Evolutionary conservation across 2,888 invertebrate species (phyloP).

Genomic region (Phanerotoma sp.): DNA sequence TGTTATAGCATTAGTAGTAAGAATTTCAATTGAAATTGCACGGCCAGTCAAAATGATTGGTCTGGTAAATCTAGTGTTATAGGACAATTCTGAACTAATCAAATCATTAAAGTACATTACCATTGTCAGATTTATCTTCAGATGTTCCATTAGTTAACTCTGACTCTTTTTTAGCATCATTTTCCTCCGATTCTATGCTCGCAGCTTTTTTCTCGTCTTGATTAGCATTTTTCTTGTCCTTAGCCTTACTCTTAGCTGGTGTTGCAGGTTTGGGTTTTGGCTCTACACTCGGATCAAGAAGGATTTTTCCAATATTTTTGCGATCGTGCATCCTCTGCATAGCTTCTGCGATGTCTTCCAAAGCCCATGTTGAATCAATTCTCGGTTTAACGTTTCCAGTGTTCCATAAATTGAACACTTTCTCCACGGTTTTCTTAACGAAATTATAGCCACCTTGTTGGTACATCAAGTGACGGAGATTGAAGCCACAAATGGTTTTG

Average conservation of each 20-base stretch:
- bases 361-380: conserved; percentile 83
- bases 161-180: conserved; percentile 59
- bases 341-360: conserved; percentile 85
- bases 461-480: conserved; percentile 80
- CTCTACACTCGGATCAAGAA: conserved; percentile 78
- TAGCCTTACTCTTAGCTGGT: conserved; percentile 73
- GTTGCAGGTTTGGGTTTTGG: conserved; percentile 80
- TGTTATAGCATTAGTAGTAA: too few species aligned
- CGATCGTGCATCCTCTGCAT: conserved; percentile 94
- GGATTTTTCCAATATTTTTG: conserved; percentile 86
- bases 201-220: conserved; percentile 67
- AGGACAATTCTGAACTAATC: too few species aligned
- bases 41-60: too few species aligned
- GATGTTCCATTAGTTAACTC: conserved; percentile 61
- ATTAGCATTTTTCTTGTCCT: conserved; percentile 72
- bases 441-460: conserved; percentile 73
- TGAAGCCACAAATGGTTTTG: conserved; percentile 79
- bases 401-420: conserved; percentile 74
- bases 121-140: conserved; percentile 59
- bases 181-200: conserved; percentile 58
- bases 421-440: conserved; percentile 70
- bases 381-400: conserved; percentile 79
- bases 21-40: too few species aligned
- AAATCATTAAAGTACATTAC: too few species aligned
- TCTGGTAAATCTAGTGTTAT: too few species aligned